A percentile compares a stretch with the other conserved stretches of the same genome.
phyloP scores from a whole-genome alignment of 2,797 vertebrate genomes.

The Sphenopsis melanotis region DNA sequence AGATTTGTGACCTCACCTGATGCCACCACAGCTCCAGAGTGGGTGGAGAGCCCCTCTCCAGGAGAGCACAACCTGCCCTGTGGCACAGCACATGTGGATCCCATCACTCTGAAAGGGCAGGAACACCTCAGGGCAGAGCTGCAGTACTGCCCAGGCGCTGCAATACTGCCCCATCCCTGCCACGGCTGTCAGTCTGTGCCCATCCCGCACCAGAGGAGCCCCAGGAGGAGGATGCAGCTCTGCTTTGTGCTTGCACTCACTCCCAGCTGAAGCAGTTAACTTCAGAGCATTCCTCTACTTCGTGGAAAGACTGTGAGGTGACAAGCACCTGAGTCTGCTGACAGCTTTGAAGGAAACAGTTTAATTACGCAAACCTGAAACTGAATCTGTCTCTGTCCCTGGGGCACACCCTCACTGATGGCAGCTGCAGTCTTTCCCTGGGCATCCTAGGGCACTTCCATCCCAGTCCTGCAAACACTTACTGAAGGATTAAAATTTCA shows the following conservation, averaged over 20 bases:
- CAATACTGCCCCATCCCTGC: not conserved
- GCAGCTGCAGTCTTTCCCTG: not conserved
- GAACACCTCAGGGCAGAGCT: fast-evolving
- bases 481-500: not conserved
- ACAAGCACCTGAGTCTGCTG: not conserved
- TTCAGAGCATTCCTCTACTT: not conserved
- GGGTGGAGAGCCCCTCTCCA: not conserved
- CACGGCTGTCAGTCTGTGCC: not conserved
- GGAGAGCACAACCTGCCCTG: not conserved
- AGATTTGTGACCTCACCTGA: not conserved
- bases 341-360: constrained; percentile 26
- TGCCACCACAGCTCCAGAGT: fast-evolving
- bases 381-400: not conserved
- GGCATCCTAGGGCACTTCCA: not conserved
- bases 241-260: not conserved
- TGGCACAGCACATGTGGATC: not conserved
- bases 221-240: not conserved
- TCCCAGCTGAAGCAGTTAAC: not conserved
- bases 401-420: not conserved
- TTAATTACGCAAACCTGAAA: not conserved
- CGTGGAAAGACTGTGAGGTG: not conserved
- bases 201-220: fast-evolving
- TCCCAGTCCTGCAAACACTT: not conserved
- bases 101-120: not conserved
- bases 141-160: fast-evolving